Evolutionary conservation across 2,888 invertebrate species (phyloP).

Genomic region (Cryptophagus acutangulus): DNA sequence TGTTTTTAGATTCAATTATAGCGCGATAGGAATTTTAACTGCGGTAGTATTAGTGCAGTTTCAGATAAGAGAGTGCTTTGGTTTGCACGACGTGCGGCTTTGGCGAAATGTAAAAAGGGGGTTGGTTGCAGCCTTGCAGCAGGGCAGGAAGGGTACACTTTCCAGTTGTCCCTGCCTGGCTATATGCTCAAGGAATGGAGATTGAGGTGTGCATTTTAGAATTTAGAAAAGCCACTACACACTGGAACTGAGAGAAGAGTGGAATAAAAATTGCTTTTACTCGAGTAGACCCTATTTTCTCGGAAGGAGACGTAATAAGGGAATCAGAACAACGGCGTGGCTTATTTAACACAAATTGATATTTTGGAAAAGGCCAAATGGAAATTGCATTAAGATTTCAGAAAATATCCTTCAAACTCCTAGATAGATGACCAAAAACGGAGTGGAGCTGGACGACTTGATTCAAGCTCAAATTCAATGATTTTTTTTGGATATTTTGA

Average conservation of each 20-base stretch:
- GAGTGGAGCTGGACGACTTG: too few species aligned
- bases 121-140: slow-evolving; percentile 12
- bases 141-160: neutral
- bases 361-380: too few species aligned
- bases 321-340: too few species aligned
- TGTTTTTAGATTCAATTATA: slow-evolving; percentile 42
- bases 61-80: slow-evolving; percentile 36
- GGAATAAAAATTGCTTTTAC: slow-evolving; percentile 27
- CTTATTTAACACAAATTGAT: too few species aligned
- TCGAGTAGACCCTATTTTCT: too few species aligned
- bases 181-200: slow-evolving; percentile 35
- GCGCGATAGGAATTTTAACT: slow-evolving; percentile 38
- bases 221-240: slow-evolving; percentile 24
- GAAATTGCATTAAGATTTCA: too few species aligned
- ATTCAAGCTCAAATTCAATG: too few species aligned
- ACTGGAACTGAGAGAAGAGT: slow-evolving; percentile 26
- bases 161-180: slow-evolving; percentile 11
- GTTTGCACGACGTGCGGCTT: too few species aligned
- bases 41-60: slow-evolving; percentile 18
- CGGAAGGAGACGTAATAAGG: too few species aligned
- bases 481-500: neutral
- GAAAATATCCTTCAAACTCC: too few species aligned
- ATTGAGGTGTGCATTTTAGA: slow-evolving; percentile 35
- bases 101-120: too few species aligned
- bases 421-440: too few species aligned